A percentile compares a stretch with the other conserved stretches of the same genome.
phyloP scores from a whole-genome alignment of 2,797 vertebrate species.

The Sitta carolinensis region DNA sequence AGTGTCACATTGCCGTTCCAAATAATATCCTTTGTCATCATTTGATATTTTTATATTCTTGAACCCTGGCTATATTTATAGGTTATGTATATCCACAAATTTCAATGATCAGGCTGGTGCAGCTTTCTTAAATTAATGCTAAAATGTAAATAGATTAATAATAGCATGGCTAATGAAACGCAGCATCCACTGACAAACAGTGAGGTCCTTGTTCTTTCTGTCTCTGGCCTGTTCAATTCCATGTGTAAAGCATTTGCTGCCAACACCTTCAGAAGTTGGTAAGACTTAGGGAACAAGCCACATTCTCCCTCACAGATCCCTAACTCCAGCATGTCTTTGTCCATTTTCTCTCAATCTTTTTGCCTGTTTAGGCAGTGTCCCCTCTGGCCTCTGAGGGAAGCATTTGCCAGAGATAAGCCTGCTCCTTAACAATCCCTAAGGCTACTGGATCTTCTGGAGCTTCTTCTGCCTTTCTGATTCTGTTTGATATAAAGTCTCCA shows the following conservation, averaged over 20 bases:
- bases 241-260: background rate
- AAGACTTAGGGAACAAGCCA: background rate
- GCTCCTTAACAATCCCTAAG: constrained; percentile 17
- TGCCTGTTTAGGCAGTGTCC: background rate
- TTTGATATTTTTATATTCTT: background rate
- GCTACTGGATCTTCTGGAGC: constrained; percentile 15
- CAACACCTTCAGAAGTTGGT: background rate
- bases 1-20: background rate
- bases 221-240: background rate
- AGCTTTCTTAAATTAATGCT: background rate
- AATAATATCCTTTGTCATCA: background rate
- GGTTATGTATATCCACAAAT: background rate
- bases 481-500: background rate
- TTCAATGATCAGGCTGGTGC: background rate
- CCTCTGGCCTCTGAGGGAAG: background rate
- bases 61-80: background rate
- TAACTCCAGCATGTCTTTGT: background rate
- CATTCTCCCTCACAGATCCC: background rate
- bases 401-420: background rate
- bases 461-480: constrained; percentile 51
- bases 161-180: background rate
- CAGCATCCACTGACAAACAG: background rate
- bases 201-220: background rate
- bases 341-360: constrained; percentile 12
- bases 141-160: background rate